phyloP scores from a whole-genome alignment of 2,888 invertebrate species.

The Cantharis rustica region DNA sequence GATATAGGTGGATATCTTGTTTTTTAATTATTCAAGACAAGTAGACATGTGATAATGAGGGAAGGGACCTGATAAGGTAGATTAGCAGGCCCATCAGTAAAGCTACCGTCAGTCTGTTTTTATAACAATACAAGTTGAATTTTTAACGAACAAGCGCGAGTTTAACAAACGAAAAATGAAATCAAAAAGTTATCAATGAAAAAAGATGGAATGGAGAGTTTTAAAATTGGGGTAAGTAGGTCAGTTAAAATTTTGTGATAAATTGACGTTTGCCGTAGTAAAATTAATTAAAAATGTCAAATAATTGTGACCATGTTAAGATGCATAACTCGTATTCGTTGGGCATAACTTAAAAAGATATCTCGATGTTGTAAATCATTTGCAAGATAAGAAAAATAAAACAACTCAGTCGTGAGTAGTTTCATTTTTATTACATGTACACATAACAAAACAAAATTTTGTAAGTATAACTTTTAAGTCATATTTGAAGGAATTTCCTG shows the following conservation, averaged over 20 bases:
- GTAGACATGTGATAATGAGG: not conserved
- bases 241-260: not conserved
- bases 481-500: conserved; percentile 5
- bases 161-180: not conserved
- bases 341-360: conserved; percentile 16
- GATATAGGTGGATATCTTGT: not conserved
- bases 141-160: not conserved
- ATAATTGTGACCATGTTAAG: conserved; percentile 8
- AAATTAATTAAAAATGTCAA: not conserved
- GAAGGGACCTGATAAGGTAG: not conserved
- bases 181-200: not conserved
- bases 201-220: conserved; percentile 15
- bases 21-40: not conserved
- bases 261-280: not conserved
- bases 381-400: conserved; percentile 28
- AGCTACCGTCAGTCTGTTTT: not conserved
- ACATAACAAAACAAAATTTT: conserved; percentile 24
- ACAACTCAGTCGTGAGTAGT: conserved; percentile 23
- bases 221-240: conserved; percentile 9
- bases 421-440: conserved; percentile 22
- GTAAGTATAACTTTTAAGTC: conserved; percentile 1
- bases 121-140: not conserved
- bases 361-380: conserved; percentile 27
- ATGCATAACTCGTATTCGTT: conserved; percentile 17
- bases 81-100: not conserved